Base-by-base conservation (phyloP, 2,888 invertebrate species). In the Phytoseiulus persimilis region DNA sequence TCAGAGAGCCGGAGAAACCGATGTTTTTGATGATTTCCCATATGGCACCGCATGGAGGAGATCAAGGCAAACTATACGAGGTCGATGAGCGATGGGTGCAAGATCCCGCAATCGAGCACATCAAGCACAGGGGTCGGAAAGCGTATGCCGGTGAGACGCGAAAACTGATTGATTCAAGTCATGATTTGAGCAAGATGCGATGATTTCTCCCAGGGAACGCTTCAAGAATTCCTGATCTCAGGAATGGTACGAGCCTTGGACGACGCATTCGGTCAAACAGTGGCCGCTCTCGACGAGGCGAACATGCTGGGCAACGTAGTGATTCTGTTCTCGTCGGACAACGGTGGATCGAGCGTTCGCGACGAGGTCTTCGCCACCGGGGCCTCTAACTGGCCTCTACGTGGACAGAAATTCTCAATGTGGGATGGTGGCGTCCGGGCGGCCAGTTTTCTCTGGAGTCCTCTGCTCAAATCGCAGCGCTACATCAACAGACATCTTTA, bases 381-480 rank as follows among this genome's bases (percentile, higher is more conserved):
- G 0, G 95, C 94, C 11, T 94, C 94, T 2, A 95, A 95, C 92
- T 94, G 94, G 93, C 95, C 95, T 32, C 92, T 94, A 3, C 83
- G 90, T 23, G 94, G 94, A 90, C 94, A 96, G 0, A 98, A 98
- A 93, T 95, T 96, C 93, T 97, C 97, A 0, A 93, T 97, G 0
- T 98, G 96, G 95, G 98, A 98, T 93, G 98, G 98, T 33, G 97
- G 97, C 0, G 95, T 97, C 0, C 94, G 97, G 65, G 96, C 95
- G 5, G 95, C 95, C 0, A 96, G 95, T 0, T 93, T 96, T 5
- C 92, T 97, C 83, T 97, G 96, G 96, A 95, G 96, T 90, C 95
- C 96, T 0, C 91, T 93, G 23, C 93, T 94, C 18, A 92, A 96
- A 84, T 87, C 87, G 23, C 87, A 45, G 32, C 33, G 87, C n/a